Percentiles rank a stretch among this genome's conserved stretches.
Conservation (phyloP, 2,888 invertebrate genomes). For the Ferrisia virgata region DNA sequence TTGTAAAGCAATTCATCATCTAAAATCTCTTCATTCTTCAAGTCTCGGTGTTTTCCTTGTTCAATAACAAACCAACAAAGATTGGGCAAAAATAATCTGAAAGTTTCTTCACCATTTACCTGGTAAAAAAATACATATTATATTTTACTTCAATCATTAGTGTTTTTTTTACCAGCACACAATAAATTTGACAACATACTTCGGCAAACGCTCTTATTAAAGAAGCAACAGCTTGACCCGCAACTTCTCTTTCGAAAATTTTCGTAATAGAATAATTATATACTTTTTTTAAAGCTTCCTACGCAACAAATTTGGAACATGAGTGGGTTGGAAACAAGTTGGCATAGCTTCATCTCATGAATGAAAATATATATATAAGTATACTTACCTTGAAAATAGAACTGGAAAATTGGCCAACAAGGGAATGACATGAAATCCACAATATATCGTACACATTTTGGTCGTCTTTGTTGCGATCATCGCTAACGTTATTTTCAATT, state of each 20-base stretch:
- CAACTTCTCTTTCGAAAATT: conserved; percentile 79
- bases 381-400: conserved; percentile 38
- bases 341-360: not conserved
- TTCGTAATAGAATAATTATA: conserved; percentile 69
- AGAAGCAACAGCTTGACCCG: conserved; percentile 74
- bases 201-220: conserved; percentile 60
- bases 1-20: conserved; percentile 77
- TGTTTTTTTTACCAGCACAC: conserved; percentile 51
- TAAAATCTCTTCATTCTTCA: conserved; percentile 69
- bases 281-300: conserved; percentile 71
- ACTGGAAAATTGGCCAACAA: conserved; percentile 36
- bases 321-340: not conserved
- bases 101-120: conserved; percentile 66
- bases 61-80: conserved; percentile 65
- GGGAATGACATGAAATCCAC: not conserved
- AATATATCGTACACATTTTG: conserved; percentile 8
- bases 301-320: conserved; percentile 27
- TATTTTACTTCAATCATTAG: not conserved
- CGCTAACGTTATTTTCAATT: conserved; percentile 56
- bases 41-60: conserved; percentile 64
- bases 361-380: not conserved
- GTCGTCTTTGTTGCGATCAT: conserved; percentile 34
- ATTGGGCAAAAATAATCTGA: conserved; percentile 70
- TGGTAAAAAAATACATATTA: conserved; percentile 53
- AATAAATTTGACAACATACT: conserved; percentile 45